Conservation (phyloP, 2,888 invertebrate genomes). For the Notocelia uddmanniana region DNA sequence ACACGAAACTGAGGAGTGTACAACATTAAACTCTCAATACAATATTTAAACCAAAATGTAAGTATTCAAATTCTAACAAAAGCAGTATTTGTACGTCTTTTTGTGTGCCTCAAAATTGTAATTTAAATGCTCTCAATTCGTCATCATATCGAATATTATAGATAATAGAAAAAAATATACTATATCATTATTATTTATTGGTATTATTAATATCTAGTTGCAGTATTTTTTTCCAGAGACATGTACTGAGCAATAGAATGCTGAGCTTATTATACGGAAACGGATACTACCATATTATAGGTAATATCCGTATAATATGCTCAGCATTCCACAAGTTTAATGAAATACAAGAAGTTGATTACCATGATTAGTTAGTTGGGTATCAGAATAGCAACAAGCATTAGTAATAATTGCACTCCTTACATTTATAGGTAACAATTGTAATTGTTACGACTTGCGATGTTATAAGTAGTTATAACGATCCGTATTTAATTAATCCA, state of each 20-base stretch:
- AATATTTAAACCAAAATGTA: not conserved
- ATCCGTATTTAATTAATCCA: constrained; percentile 13
- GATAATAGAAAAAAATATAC: not conserved
- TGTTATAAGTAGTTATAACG: constrained; percentile 11
- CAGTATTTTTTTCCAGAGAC: not conserved
- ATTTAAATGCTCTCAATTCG: not conserved
- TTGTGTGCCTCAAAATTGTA: not conserved
- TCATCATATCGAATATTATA: not conserved
- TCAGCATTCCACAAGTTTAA: constrained; percentile 1
- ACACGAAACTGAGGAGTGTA: constrained; percentile 61
- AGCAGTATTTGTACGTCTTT: not conserved
- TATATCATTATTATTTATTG: too few species aligned
- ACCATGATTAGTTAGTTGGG: constrained; percentile 19
- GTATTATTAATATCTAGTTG: not conserved
- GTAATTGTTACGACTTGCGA: constrained; percentile 11
- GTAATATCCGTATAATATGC: not conserved
- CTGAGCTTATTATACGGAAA: too few species aligned
- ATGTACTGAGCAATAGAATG: too few species aligned
- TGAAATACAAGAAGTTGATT: constrained; percentile 21
- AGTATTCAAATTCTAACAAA: not conserved
- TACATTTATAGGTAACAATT: not conserved
- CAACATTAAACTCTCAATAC: not conserved
- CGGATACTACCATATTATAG: too few species aligned
- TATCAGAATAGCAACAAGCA: constrained; percentile 47
- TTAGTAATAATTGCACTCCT: constrained; percentile 45